These are phyloP conservation scores for Schizaphis graminum DNA, from an alignment of 2,888 invertebrate species.

Conservation along the genomic window DNA sequence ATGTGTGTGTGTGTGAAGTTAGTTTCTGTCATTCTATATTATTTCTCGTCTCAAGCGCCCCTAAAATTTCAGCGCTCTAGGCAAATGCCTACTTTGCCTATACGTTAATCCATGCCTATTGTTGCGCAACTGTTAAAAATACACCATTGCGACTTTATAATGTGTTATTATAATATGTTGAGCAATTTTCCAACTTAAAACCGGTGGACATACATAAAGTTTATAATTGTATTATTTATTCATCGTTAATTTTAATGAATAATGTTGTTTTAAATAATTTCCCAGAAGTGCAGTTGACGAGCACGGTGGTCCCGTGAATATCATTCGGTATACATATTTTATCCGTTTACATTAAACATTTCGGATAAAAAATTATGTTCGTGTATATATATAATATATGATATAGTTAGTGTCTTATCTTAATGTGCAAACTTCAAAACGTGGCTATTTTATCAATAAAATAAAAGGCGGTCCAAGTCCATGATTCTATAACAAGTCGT, in stretches of 20 bases:
- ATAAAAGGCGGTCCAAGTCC: background rate
- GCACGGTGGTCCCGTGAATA: background rate
- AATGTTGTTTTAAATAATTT: background rate
- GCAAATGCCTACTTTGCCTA: too few species aligned
- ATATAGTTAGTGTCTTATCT: background rate
- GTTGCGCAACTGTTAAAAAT: background rate
- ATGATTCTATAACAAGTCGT: background rate
- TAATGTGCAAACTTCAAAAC: background rate
- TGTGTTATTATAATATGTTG: background rate
- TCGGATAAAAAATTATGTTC: background rate
- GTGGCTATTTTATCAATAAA: background rate
- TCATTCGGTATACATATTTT: background rate
- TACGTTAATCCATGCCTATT: too few species aligned
- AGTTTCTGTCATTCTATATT: too few species aligned
- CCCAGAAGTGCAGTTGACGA: constrained; percentile 9
- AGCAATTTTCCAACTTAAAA: background rate
- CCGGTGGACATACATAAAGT: background rate
- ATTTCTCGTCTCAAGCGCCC: too few species aligned
- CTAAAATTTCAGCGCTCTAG: too few species aligned
- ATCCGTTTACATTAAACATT: background rate
- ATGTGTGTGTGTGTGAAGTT: too few species aligned
- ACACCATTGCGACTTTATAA: background rate
- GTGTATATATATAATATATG: background rate
- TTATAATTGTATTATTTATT: constrained; percentile 17
- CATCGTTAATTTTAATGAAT: background rate